Base-by-base conservation (phyloP, 2,797 vertebrate species). In the Etheostoma perlongum region DNA sequence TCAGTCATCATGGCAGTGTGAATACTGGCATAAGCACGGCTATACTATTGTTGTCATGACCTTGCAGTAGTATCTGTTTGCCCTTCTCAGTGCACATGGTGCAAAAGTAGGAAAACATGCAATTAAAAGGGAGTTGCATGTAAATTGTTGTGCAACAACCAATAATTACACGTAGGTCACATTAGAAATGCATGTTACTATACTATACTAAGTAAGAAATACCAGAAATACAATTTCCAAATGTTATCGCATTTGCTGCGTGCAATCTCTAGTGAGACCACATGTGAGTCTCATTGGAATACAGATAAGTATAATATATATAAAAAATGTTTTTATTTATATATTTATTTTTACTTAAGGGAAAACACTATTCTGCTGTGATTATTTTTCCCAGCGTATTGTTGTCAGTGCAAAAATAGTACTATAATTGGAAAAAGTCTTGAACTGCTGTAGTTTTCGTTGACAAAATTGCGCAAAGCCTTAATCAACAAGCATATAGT, bases 1-100 rank as follows among this genome's bases (percentile, higher is more conserved):
- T 78, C 30, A 36, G 61, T 23, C 70, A 68, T 71, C 55, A 52
- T 75, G 12, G 51, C 63, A 57, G n/a, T 44, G 6, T 51, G 30
- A 25, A 46, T 25, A 48, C 11, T 36, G 66, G 63, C 4, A 2
- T 15, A 30, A 62, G 30, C 6, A 55, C 10, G 21, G 49, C 18
- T 6, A 21, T 65, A 42, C 47, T 3, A 21, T 60, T 14, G 19
- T 60, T 73, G 72, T 66, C 44, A 36, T 67, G 33, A 44, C 62
- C 16, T 66, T 33, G 4, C 36, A 40, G 30, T 18, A 18, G 8
- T 49, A 21, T 67, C 5, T 59, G 7, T 12, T 0, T 57, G 25
- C 16, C 23, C 18, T 53, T 54, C 19, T 53, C 18, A 54, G 67
- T 23, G 16, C 58, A 33, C 23, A 21, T 40, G 16, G 19, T 61